A percentile compares a stretch with the other conserved stretches of the same genome.
Conservation (phyloP, 2,888 invertebrate genomes). For the Synanthedon vespiformis region DNA sequence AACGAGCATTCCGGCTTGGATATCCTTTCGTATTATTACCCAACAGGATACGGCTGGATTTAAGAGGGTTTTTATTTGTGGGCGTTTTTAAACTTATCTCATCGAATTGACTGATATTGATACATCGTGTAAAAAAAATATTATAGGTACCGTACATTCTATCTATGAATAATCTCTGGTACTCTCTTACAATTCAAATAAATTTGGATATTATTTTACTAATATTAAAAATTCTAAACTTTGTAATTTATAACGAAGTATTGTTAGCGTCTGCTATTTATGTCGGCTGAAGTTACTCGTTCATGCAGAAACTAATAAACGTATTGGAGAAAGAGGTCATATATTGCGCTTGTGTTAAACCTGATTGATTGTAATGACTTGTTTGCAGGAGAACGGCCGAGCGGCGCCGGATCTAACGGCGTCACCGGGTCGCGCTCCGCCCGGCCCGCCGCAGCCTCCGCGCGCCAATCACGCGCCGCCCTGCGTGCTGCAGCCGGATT, state of each 20-base stretch:
- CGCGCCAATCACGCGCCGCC: constrained; percentile 82
- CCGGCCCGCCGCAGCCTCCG: constrained; percentile 73
- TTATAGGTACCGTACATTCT: constrained; percentile 4
- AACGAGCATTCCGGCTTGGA: constrained; percentile 1
- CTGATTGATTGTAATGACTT: constrained; percentile 3
- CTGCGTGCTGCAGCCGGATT: constrained; percentile 89
- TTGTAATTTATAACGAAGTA: no score
- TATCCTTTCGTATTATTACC: not conserved
- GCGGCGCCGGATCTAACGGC: constrained; percentile 92
- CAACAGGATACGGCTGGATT: not conserved
- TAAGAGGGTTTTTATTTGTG: not conserved
- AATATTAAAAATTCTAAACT: no score
- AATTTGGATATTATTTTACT: no score
- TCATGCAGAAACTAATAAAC: no score
- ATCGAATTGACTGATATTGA: no score
- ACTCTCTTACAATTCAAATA: no score
- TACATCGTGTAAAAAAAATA: constrained; percentile 12
- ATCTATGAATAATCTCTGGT: not conserved
- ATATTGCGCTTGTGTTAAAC: no score
- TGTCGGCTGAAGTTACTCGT: no score
- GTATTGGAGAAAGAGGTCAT: no score
- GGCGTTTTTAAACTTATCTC: not conserved
- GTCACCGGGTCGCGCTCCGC: constrained; percentile 86
- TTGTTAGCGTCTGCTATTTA: no score
- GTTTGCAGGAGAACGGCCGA: constrained; percentile 86